phyloP scores from a whole-genome alignment of 2,888 invertebrate genomes.

The Beris chalybata region DNA sequence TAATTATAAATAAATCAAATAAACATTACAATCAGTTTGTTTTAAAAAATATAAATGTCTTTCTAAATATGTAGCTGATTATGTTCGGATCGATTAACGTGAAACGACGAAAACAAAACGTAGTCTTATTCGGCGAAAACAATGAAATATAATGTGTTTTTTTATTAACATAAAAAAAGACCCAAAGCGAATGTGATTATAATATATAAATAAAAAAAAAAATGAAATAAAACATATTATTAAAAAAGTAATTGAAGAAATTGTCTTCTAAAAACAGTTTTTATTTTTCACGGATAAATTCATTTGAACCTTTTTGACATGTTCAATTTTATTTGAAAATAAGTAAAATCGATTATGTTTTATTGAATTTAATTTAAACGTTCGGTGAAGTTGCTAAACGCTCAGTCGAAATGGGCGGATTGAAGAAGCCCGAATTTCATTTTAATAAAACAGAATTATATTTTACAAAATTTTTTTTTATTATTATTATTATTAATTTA shows the following conservation, averaged over 20 bases:
- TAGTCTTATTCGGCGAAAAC: too few species aligned
- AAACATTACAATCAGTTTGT: too few species aligned
- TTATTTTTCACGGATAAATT: background rate
- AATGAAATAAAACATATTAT: conserved; percentile 25
- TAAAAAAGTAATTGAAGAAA: background rate
- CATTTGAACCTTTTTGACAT: background rate
- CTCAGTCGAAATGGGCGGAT: too few species aligned
- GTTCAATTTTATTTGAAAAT: background rate
- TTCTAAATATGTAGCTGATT: too few species aligned
- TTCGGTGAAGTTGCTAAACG: too few species aligned
- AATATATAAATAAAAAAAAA: conserved; percentile 28
- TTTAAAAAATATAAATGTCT: too few species aligned
- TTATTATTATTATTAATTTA: background rate
- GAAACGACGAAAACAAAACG: too few species aligned
- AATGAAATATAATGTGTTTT: conserved; percentile 22
- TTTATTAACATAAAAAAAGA: conserved; percentile 34
- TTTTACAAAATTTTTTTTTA: conserved; percentile 4
- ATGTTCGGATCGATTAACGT: too few species aligned
- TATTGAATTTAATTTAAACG: too few species aligned
- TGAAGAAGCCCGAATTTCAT: too few species aligned
- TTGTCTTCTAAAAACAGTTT: background rate
- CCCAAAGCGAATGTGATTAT: conserved; percentile 43
- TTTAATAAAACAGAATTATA: too few species aligned
- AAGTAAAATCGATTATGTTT: too few species aligned
- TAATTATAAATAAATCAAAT: background rate